Conservation (phyloP, 2,888 invertebrate species). For the Plagiodera versicolora region DNA sequence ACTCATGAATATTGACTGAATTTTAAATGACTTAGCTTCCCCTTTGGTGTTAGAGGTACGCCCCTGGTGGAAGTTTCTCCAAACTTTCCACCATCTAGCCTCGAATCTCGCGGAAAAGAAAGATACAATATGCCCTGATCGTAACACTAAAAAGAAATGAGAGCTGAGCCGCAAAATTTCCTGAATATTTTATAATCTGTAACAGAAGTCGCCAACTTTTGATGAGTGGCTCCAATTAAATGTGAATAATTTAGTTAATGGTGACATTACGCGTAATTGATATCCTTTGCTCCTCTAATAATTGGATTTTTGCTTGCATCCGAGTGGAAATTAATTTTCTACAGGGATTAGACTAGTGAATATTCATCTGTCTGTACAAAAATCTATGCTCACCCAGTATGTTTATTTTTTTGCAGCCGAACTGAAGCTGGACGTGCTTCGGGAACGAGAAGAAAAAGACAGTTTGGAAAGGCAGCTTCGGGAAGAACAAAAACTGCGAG, state of each 20-base stretch:
- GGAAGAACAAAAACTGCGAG: slow-evolving; percentile 93
- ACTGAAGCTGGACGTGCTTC: slow-evolving; percentile 91
- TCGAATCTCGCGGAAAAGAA: slow-evolving; percentile 24
- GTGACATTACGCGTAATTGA: slow-evolving; percentile 54
- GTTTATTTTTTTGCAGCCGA: slow-evolving; percentile 86
- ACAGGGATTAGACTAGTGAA: no score
- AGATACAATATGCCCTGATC: slow-evolving; percentile 50
- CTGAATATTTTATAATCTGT: slow-evolving; percentile 55
- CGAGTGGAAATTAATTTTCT: slow-evolving; percentile 34
- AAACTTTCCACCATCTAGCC: background rate
- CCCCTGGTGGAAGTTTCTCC: background rate
- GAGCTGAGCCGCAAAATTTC: slow-evolving; percentile 49
- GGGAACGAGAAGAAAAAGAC: slow-evolving; percentile 92
- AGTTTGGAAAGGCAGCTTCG: slow-evolving; percentile 89
- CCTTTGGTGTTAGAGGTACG: slow-evolving; percentile 24
- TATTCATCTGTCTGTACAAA: no score
- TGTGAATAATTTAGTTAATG: slow-evolving; percentile 56
- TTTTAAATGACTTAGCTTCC: background rate
- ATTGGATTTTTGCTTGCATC: slow-evolving; percentile 44
- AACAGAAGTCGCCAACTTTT: slow-evolving; percentile 56
- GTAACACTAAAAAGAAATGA: slow-evolving; percentile 56
- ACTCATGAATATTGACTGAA: background rate
- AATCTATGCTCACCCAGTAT: no score
- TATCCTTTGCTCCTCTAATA: slow-evolving; percentile 47
- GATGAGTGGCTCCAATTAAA: slow-evolving; percentile 55